Conservation (phyloP, 1,140 invertebrate species). For the Drosophila pandora region DNA sequence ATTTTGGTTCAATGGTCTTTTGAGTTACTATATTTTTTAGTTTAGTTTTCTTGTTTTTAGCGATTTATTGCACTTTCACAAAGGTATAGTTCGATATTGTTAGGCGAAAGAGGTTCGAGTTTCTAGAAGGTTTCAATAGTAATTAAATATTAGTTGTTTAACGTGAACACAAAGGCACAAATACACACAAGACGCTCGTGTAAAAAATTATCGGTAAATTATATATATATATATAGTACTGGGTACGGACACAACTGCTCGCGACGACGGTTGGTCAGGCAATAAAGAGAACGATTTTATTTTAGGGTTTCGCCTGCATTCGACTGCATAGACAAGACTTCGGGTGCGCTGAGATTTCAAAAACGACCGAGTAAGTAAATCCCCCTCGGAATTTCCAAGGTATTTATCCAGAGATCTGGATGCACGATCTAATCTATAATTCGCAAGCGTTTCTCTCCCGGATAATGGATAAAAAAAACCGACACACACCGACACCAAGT, state of each 20-base stretch:
- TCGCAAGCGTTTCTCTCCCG: too few relatives aligned
- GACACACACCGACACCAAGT: too few relatives aligned
- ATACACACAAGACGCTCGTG: conserved; percentile 25
- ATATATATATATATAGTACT: conserved; percentile 6
- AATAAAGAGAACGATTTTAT: conserved; percentile 3
- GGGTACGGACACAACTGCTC: background rate
- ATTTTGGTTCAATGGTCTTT: conserved; percentile 31
- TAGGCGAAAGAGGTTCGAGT: conserved; percentile 10
- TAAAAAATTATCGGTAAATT: background rate
- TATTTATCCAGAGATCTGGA: too few relatives aligned
- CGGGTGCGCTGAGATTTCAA: background rate
- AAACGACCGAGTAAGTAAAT: too few relatives aligned
- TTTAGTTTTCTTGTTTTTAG: conserved; percentile 1
- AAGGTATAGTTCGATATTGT: background rate
- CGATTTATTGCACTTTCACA: background rate
- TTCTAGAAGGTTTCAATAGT: conserved; percentile 23
- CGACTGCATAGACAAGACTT: background rate
- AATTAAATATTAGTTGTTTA: conserved; percentile 39
- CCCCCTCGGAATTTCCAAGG: too few relatives aligned
- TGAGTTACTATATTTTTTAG: conserved; percentile 1
- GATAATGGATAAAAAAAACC: too few relatives aligned
- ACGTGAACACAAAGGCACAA: conserved; percentile 10
- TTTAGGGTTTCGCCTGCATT: background rate
- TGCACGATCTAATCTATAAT: background rate
- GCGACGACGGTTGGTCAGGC: background rate